Base-by-base conservation (phyloP, 2,113 vertebrate genomes). In the Oenanthe oenanthe region DNA sequence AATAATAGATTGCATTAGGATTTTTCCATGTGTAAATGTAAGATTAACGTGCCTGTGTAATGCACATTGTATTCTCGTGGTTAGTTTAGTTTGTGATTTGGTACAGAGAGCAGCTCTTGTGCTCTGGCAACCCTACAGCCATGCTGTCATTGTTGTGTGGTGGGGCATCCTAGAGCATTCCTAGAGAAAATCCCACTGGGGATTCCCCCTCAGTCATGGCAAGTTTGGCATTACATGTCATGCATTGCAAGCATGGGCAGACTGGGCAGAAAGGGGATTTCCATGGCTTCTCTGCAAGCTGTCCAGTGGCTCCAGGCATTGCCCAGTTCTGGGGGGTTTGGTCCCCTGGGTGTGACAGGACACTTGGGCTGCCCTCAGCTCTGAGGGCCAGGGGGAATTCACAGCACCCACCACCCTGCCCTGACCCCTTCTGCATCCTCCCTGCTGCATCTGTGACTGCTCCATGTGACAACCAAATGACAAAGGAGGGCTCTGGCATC, bases 321-420 rank as follows among this genome's bases (percentile, higher is more conserved):
- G 53, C 12, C 17, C 22, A 0, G 10, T 48, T 40, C 32, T 48
- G 61, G 70, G 48, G 20, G 48, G 32, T 26, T 50, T 22, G 12
- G 28, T 34, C 3, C 43, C 61, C 21, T 38, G 43, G 28, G 48
- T 2, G 11, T 1, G 9, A 36, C 2, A 0, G 1, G 51, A 22
- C 0, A 0, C 65, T 24, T 8, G 68, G 68, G 68, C 71, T 63
- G 76, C 18, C 29, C 28, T 4, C 15, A 4, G 25, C 51, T 63
- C 1, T 0, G 2, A 17, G 16, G 20, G 12, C 50, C 19, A 0
- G 29, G 43, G 1, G 13, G 75, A 15, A 56, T 34, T 42, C 13
- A 0, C 24, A 24, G 70, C 16, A 1, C 21, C n/a, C 0, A 1
- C 24, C 38, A 0, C 36, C 42, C 61, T 40, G 4, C 18, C 50